These are phyloP conservation scores for Acridotheres tristis DNA, from an alignment of 2,797 vertebrate species.

Conservation along the genomic window DNA sequence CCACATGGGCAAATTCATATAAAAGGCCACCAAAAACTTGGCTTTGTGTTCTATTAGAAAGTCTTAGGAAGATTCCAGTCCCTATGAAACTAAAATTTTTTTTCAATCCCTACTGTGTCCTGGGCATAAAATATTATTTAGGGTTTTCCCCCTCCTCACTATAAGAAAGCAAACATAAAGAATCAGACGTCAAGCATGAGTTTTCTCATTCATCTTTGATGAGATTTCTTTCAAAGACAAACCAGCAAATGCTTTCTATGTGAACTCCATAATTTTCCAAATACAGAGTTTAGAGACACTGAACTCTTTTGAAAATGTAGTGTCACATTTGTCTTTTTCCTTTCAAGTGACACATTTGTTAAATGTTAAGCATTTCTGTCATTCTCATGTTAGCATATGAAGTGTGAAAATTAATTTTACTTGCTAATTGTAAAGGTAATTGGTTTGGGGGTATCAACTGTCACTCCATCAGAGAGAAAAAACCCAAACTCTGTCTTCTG, in stretches of 20 bases:
- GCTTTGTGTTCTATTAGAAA: neutral
- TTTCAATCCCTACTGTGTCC: neutral
- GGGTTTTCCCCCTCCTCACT: rapidly evolving
- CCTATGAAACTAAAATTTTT: neutral
- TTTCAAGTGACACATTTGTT: conserved; percentile 23
- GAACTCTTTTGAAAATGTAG: neutral
- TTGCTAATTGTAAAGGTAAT: conserved; percentile 64
- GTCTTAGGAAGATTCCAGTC: neutral
- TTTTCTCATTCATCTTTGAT: neutral
- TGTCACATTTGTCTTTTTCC: neutral
- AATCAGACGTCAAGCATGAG: neutral
- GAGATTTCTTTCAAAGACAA: neutral
- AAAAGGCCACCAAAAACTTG: neutral
- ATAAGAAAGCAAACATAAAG: neutral
- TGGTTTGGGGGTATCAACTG: conserved; percentile 32
- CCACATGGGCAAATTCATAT: neutral
- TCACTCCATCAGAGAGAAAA: neutral
- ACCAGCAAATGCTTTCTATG: neutral
- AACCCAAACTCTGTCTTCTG: neutral
- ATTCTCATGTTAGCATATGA: conserved; percentile 32
- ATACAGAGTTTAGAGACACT: neutral
- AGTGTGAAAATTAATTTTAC: conserved; percentile 66
- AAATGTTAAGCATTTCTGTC: conserved; percentile 39
- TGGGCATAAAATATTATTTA: neutral
- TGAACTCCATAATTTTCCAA: neutral